Evolutionary conservation across 2,888 invertebrate species (phyloP).

Genomic region (Tinea semifulvella): DNA sequence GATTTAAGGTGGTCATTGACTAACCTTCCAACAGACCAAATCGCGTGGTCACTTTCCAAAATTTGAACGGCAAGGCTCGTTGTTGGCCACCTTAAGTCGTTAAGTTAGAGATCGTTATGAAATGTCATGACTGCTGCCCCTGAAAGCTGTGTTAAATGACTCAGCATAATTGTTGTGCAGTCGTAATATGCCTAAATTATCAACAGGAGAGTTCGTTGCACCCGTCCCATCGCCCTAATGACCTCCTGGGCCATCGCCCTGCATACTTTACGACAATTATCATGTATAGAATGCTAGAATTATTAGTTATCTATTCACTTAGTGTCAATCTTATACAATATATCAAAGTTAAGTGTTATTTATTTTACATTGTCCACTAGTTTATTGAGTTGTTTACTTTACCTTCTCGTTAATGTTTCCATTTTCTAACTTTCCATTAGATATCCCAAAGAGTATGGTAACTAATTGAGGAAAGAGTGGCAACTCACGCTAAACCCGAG

Average conservation of each 20-base stretch:
- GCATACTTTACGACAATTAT: neutral
- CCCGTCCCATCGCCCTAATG: constrained; percentile 7
- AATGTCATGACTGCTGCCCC: too few relatives aligned
- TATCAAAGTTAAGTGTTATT: neutral
- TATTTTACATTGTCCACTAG: neutral
- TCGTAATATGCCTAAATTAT: neutral
- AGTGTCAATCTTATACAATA: constrained; percentile 4
- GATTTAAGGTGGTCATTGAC: too few relatives aligned
- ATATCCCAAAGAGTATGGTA: too few relatives aligned
- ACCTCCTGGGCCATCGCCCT: neutral
- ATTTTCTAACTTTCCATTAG: too few relatives aligned
- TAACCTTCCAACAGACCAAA: too few relatives aligned
- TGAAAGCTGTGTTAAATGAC: constrained; percentile 3
- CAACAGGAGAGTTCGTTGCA: constrained; percentile 10
- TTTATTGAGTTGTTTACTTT: constrained; percentile 5
- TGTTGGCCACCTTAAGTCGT: too few relatives aligned
- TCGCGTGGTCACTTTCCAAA: too few relatives aligned
- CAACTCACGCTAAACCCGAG: too few relatives aligned
- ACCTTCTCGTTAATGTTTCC: too few relatives aligned
- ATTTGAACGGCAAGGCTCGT: too few relatives aligned
- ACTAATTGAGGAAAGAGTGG: too few relatives aligned
- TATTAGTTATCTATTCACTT: constrained; percentile 9
- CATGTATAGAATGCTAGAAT: neutral
- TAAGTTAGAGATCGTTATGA: too few relatives aligned
- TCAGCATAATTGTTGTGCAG: constrained; percentile 4